These are phyloP conservation scores for Xyliphius kryptos DNA, from an alignment of 2,113 vertebrate species.

Conservation along the genomic window DNA sequence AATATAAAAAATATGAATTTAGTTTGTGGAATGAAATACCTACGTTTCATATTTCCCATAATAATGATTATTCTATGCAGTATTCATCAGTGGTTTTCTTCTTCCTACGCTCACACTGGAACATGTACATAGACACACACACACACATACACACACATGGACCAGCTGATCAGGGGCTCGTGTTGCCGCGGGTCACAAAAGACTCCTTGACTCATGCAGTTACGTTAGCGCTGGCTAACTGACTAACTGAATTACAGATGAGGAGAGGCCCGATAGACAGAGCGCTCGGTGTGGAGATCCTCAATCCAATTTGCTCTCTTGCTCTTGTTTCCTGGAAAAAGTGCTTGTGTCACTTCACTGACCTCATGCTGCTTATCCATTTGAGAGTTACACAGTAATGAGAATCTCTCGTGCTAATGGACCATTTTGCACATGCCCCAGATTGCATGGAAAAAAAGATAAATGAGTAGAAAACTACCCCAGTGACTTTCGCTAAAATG, in stretches of 20 bases:
- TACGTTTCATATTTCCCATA: too few relatives aligned
- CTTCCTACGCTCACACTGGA: too few relatives aligned
- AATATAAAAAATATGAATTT: too few relatives aligned
- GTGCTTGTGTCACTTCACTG: conserved; percentile 12
- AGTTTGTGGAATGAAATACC: too few relatives aligned
- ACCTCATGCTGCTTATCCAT: conserved; percentile 16
- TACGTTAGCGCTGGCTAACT: conserved; percentile 52
- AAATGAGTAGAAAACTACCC: too few relatives aligned
- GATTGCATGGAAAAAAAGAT: too few relatives aligned
- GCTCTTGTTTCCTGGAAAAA: conserved; percentile 25
- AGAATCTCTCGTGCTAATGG: conserved; percentile 12
- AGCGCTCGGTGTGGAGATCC: conserved; percentile 46
- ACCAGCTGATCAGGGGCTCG: conserved; percentile 50
- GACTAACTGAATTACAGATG: conserved; percentile 55
- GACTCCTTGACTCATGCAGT: conserved; percentile 45
- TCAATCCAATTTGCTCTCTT: conserved; percentile 43
- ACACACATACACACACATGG: conserved; percentile 12
- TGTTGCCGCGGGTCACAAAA: conserved; percentile 46
- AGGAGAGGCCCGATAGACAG: conserved; percentile 39
- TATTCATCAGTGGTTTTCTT: too few relatives aligned
- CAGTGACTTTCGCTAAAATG: too few relatives aligned
- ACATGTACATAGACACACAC: conserved; percentile 14
- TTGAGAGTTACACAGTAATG: conserved; percentile 13
- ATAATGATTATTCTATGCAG: too few relatives aligned
- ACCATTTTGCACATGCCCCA: conserved; percentile 5